Base-by-base conservation (phyloP, 2,888 invertebrate species). In the Rhamnusium bicolor region DNA sequence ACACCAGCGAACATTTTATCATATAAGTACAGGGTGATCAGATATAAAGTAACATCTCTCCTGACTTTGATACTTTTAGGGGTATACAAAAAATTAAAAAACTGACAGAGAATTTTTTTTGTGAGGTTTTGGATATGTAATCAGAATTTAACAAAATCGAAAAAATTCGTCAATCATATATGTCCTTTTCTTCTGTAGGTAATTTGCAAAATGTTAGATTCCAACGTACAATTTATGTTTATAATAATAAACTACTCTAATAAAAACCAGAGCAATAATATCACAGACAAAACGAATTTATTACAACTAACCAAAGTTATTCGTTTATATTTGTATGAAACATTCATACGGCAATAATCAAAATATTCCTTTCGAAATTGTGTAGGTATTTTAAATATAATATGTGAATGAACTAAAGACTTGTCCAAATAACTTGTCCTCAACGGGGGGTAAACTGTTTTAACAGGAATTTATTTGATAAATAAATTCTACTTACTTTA, bases 381-480 rank as follows among this genome's bases (percentile, higher is more conserved):
- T 70, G 70, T 63, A 70, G 62, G 70, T 70, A 70, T 67, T 63
- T 65, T 65, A 53, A 65, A 29, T 65, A 18, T 65, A 65, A 65
- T 32, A 74, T 74, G 72, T 72, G 76, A 76, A 74, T 60, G 68
- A 54, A 60, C 73, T 68, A 75, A 74, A 72, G 74, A 74, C 75
- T 72, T 75, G 71, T 71, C 76, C 67, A 72, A 80, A 80, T 78
- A 81, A 79, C 78, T 77, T 69, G 79, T 63, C 73, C 80, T 6
- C 81, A 32, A 71, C 80, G 78, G 80, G 82, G 79, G 81, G 80
- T 71, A 73, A 72, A 81, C 76, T 82, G 81, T 80, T 82, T 82
- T 75, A 80, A 76, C 75, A 46, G 75, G 76, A 79, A 82, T 82
- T 82, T 81, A 82, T 82, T 77, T 75, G 76, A 77, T 76, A 78